Base-by-base conservation (phyloP, 2,888 invertebrate genomes). In the Thereva nobilitata region DNA sequence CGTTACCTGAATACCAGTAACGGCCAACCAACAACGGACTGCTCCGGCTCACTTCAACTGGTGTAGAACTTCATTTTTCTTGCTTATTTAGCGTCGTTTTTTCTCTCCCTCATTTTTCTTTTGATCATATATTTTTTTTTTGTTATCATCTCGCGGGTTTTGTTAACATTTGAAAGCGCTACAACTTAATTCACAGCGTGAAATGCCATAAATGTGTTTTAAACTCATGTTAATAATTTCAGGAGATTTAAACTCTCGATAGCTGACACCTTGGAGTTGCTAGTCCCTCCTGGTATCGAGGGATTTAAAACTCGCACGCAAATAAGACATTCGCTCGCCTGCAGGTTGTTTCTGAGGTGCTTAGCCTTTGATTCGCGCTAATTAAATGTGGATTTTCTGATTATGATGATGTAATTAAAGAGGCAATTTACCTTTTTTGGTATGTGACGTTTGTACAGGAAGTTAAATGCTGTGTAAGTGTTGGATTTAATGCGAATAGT, bases 201-300 rank as follows among this genome's bases (percentile, higher is more conserved):
- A 75, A 74, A 73, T 75, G 73, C 77, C 76, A 79, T 78, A 78
- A 78, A 78, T 77, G 77, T 79, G 79, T 78, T 78, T 79, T 79
- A 78, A 78, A 78, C 71, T 79, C 75, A 74, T 79, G 78, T 79
- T 78, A 78, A 78, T 78, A 78, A 77, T 78, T 79, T 78, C 77
- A 68, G 69, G 67, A 71, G 72, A 72, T 72, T 66, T 56, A 71
- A 65, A 67, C 45, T 68, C 61, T 49, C 45, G 68, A 68, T 68
- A 65, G 59, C 57, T 66, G 66, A 66, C 66, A 66, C 66, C 53
- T 66, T 52, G 54, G 10, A 53, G 23, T 44, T 35, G 42, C 7
- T 8, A 53, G 52, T 44, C 41, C 35, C 53, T 64, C 50, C 23
- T 23, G 41, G 40, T 49, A 37, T 50, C 50, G 41, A 41, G 49